Evolutionary conservation across 2,113 vertebrate species (phyloP).

Genomic region (Hippocampus zosterae): DNA sequence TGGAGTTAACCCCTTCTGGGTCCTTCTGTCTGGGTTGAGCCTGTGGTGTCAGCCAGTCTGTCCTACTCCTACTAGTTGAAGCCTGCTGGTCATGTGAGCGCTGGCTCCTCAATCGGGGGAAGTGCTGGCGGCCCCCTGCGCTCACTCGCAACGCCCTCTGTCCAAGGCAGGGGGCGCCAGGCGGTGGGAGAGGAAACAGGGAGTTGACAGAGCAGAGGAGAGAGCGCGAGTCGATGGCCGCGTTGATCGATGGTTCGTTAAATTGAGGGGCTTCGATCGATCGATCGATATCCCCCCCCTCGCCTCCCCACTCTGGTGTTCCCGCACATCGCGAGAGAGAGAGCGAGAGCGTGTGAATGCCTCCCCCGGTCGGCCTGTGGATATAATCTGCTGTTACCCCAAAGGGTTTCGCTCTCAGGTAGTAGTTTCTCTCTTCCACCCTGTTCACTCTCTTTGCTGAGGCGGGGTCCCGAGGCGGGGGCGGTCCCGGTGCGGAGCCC

Average conservation of each 20-base stretch:
- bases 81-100: slow-evolving; percentile 93
- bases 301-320: slow-evolving; percentile 58
- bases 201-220: slow-evolving; percentile 68
- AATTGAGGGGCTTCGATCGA: slow-evolving; percentile 73
- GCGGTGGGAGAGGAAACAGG: slow-evolving; percentile 70
- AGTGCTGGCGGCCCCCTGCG: slow-evolving; percentile 61
- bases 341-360: slow-evolving; percentile 59
- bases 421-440: slow-evolving; percentile 86
- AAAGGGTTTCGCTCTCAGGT: slow-evolving; percentile 85
- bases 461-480: slow-evolving; percentile 77
- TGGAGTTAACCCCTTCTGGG: slow-evolving; percentile 98
- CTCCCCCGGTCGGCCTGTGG: slow-evolving; percentile 66
- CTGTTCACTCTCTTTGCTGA: slow-evolving; percentile 87
- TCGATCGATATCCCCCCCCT: slow-evolving; percentile 60
- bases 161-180: slow-evolving; percentile 44
- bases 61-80: slow-evolving; percentile 89
- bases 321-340: slow-evolving; percentile 64
- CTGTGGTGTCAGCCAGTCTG: slow-evolving; percentile 91
- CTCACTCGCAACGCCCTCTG: slow-evolving; percentile 57
- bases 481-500: slow-evolving; percentile 86
- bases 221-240: slow-evolving; percentile 68
- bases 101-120: slow-evolving; percentile 66
- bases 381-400: slow-evolving; percentile 71
- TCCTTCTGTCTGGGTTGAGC: slow-evolving; percentile 99
- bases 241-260: slow-evolving; percentile 75